Conservation (phyloP, 2,888 invertebrate genomes). For the Stenichneumon culpator region DNA sequence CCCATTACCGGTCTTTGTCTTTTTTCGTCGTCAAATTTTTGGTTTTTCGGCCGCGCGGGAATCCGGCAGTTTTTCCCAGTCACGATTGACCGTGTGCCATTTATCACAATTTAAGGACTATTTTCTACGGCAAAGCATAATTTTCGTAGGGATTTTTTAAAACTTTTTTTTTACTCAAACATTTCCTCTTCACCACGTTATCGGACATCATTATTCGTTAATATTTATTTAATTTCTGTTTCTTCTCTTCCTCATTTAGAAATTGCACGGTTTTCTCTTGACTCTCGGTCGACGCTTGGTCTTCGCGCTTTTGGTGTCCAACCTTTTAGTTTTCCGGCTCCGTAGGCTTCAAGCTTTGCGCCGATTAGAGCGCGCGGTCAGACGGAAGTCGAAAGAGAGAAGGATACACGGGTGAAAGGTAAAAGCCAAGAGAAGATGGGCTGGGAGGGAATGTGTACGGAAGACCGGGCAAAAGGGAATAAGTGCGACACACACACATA, state of each 20-base stretch:
- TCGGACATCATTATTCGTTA: background rate
- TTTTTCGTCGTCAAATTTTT: background rate
- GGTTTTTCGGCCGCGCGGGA: background rate
- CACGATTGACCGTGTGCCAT: too few relatives aligned
- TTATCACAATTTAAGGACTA: background rate
- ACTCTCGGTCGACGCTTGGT: constrained; percentile 7
- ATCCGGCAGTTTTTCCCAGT: background rate
- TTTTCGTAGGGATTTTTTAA: background rate
- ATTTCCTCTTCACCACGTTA: background rate
- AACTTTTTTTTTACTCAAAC: background rate
- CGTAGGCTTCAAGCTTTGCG: constrained; percentile 31
- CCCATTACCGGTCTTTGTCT: background rate
- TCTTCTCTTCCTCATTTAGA: background rate
- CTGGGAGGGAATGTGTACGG: constrained; percentile 37
- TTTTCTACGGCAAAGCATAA: background rate
- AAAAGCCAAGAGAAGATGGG: constrained; percentile 41
- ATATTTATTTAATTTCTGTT: background rate
- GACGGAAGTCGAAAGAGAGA: constrained; percentile 51
- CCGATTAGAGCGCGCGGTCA: constrained; percentile 24
- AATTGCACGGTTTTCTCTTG: background rate
- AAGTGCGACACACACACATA: constrained; percentile 7
- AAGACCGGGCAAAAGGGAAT: constrained; percentile 61
- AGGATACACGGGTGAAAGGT: constrained; percentile 35
- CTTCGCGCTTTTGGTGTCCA: constrained; percentile 27
- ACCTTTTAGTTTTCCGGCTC: constrained; percentile 7